Percentiles rank a stretch among this genome's conserved stretches.
These are phyloP conservation scores for Drosophila mercatorum DNA, from an alignment of 2,888 invertebrate species.

Conservation along the genomic window DNA sequence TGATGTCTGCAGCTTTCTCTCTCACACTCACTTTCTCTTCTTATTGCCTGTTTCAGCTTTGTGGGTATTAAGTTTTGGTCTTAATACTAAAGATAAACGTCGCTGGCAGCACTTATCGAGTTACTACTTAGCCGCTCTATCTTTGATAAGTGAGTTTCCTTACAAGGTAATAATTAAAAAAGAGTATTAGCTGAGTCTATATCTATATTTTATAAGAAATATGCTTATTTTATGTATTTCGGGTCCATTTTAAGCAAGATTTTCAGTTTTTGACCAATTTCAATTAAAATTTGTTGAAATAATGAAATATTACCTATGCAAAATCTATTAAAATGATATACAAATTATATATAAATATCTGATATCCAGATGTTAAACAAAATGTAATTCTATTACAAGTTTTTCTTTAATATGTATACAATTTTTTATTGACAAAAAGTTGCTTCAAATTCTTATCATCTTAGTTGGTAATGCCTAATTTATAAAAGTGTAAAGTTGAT, in stretches of 20 bases:
- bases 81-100: conserved; percentile 73
- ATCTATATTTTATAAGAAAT: no score
- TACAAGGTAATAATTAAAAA: background rate
- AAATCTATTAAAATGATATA: background rate
- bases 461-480: no score
- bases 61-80: conserved; percentile 75
- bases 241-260: no score
- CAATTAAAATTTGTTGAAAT: background rate
- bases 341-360: background rate
- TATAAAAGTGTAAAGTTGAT: background rate
- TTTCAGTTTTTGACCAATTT: background rate
- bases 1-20: conserved; percentile 36
- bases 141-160: conserved; percentile 2
- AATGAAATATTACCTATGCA: background rate
- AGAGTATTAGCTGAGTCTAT: background rate
- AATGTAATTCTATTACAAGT: background rate
- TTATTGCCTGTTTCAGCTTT: conserved; percentile 47
- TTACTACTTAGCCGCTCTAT: conserved; percentile 9
- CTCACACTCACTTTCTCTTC: conserved; percentile 13
- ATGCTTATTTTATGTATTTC: no score
- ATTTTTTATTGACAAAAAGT: no score
- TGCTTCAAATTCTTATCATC: background rate
- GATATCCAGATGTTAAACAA: background rate
- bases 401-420: background rate
- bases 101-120: conserved; percentile 32